Evolutionary conservation across 2,888 invertebrate species (phyloP).

Genomic region (Drosophila helvetica): DNA sequence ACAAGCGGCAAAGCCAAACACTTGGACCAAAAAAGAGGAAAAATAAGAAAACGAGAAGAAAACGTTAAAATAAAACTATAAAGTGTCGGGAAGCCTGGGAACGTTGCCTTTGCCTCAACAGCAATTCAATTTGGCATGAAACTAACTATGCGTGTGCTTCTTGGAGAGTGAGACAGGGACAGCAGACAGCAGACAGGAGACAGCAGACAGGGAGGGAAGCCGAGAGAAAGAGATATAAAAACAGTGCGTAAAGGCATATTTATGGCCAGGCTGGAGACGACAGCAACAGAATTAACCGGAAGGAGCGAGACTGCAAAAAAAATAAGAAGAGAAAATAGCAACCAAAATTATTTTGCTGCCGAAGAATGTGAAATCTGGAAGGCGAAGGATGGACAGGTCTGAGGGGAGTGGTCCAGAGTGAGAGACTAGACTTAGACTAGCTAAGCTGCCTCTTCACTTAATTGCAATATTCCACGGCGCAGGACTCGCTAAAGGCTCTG

Average conservation of each 20-base stretch:
- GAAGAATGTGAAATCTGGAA: constrained; percentile 15
- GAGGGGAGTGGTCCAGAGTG: not conserved
- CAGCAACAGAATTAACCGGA: constrained; percentile 32
- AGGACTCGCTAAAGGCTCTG: constrained; percentile 15
- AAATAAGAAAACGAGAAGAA: constrained; percentile 7
- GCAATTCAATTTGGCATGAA: constrained; percentile 69
- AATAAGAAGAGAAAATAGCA: constrained; percentile 20
- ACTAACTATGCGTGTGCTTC: constrained; percentile 61
- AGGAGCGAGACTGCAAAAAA: constrained; percentile 9
- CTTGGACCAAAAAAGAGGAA: constrained; percentile 46
- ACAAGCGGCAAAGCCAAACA: constrained; percentile 72
- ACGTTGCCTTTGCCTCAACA: constrained; percentile 63
- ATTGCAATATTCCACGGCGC: constrained; percentile 45
- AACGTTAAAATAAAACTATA: constrained; percentile 56
- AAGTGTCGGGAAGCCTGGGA: constrained; percentile 64
- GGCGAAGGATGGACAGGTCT: not conserved
- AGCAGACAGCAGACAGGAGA: constrained; percentile 6
- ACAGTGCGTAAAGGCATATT: constrained; percentile 45
- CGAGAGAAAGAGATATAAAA: not conserved
- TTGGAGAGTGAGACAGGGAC: constrained; percentile 31
- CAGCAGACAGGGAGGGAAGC: not conserved
- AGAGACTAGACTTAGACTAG: constrained; percentile 38
- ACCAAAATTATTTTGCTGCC: constrained; percentile 30
- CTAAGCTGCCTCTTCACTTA: constrained; percentile 52
- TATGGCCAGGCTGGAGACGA: constrained; percentile 49